Base-by-base conservation (phyloP, 2,113 vertebrate species). In the Callopanchax toddi region DNA sequence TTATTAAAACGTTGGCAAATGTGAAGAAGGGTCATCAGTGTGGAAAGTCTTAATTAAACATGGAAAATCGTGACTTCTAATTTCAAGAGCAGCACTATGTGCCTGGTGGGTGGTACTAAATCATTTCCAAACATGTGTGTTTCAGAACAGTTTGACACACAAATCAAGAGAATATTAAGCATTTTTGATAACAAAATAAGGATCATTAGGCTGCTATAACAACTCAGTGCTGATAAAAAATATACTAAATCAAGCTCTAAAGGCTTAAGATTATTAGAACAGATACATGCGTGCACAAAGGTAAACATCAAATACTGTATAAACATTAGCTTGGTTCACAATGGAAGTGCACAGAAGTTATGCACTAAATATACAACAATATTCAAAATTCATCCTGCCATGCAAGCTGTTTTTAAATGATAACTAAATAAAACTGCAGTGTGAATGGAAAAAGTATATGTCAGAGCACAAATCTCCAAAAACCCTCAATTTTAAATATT, bases 61-160 rank as follows among this genome's bases (percentile, higher is more conserved):
- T 29, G 5, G 32, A 34, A 60, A 22, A 21, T 7, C 40, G 8
- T n/a, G 6, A 42, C 16, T 1, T 8, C n/a, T n/a, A 34, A 20
- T 60, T 67, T 37, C 66, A 73, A 58, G 51, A 17, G 36, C 39
- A 42, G 23, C 21, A 8, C 22, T 46, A 63, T 52, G 43, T 34
- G 15, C 16, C 40, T n/a, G 40, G 40, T 1, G 5, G 16, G 5
- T 17, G 40, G 17, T 42, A 16, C 16, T 40, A 42, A 42, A n/a
- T n/a, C n/a, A n/a, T n/a, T n/a, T n/a, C n/a, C 40, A 42, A n/a
- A 6, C 5, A 42, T 17, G 5, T 40, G 29, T 7, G 6, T 32
- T 32, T 32, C 10, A 7, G 29, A 32, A 40, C 15, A 5, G 15
- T 42, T n/a, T 16, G 17, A 17, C 13, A 16, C 5, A 16, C 2